Base-by-base conservation (phyloP, 2,888 invertebrate genomes). In the Cephus pulcher region DNA sequence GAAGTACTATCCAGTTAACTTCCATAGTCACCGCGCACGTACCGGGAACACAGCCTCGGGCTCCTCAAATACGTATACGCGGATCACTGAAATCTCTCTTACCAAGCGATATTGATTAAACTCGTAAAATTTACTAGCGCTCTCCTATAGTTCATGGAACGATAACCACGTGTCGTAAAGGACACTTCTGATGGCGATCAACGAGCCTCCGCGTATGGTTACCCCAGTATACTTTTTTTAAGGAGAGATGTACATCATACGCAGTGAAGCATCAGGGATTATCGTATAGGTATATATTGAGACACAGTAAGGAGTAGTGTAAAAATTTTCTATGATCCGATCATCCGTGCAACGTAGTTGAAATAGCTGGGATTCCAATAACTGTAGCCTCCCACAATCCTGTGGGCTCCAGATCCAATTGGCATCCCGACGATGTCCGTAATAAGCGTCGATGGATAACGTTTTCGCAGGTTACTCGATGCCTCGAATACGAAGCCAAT, bases 401-500 rank as follows among this genome's bases (percentile, higher is more conserved):
- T 56, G 23, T 9, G 56, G 56, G 9, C 2, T 56, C 56, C 2
- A 9, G 56, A 56, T 56, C 56, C 23, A 15, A 56, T 56, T 56
- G 56, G 56, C 23, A 56, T 56, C 23, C 56, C 23, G 56, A 23
- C 23, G 56, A 56, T 56, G 56, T 56, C 23, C 23, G 56, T 56
- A 56, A 56, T 56, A 56, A 56, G 71, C 74, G 74, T 33, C 33
- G 74, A 30, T 4, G 68, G 71, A 79, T 76, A 80, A 80, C 79
- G 76, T 80, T 81, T 80, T 78, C 81, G 74, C 79, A 30, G 76
- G 34, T 77, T 34, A 34, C 40, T 9, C 33, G 32, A 70, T 56
- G 23, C 71, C 77, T 71, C 69, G 78, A 81, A 77, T 79, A 73
- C 81, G 76, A 35, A 77, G 69, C 76, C 80, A 81, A 80, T 81